phyloP scores from a whole-genome alignment of 1,140 invertebrate genomes.

The Stegodyphus dumicola region DNA sequence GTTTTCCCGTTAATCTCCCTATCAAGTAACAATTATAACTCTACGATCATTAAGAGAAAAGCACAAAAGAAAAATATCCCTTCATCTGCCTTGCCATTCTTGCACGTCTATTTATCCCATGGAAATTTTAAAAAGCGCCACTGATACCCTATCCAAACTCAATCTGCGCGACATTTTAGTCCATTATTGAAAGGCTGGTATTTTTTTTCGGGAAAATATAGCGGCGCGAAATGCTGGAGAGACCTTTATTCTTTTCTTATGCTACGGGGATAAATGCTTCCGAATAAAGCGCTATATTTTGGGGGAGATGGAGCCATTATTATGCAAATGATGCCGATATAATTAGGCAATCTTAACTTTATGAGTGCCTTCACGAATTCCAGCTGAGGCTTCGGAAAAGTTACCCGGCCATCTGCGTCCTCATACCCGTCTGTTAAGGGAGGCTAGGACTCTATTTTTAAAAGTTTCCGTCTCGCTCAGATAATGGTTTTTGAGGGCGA shows the following conservation, averaged over 20 bases:
- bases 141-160: slow-evolving; percentile 49
- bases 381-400: slow-evolving; percentile 46
- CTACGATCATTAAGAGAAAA: slow-evolving; percentile 56
- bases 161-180: slow-evolving; percentile 54
- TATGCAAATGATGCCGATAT: slow-evolving; percentile 60
- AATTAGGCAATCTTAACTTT: slow-evolving; percentile 60
- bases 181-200: slow-evolving; percentile 46
- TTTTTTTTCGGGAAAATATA: slow-evolving; percentile 15
- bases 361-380: slow-evolving; percentile 51
- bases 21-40: slow-evolving; percentile 59
- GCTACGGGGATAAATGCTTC: slow-evolving; percentile 25
- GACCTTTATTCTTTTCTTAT: slow-evolving; percentile 48
- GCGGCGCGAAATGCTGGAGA: neutral
- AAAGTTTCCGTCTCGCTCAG: slow-evolving; percentile 15
- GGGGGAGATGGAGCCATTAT: slow-evolving; percentile 45
- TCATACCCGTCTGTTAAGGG: slow-evolving; percentile 22
- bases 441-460: slow-evolving; percentile 48
- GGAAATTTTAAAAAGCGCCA: slow-evolving; percentile 42
- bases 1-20: slow-evolving; percentile 49
- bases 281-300: slow-evolving; percentile 39
- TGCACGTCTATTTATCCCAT: neutral
- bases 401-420: slow-evolving; percentile 33
- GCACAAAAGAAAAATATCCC: slow-evolving; percentile 11
- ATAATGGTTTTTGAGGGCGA: slow-evolving; percentile 53
- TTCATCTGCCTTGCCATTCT: neutral